Percentiles rank a stretch among this genome's conserved stretches.
These are phyloP conservation scores for Protonemura montana DNA, from an alignment of 2,888 invertebrate genomes.

Conservation along the genomic window DNA sequence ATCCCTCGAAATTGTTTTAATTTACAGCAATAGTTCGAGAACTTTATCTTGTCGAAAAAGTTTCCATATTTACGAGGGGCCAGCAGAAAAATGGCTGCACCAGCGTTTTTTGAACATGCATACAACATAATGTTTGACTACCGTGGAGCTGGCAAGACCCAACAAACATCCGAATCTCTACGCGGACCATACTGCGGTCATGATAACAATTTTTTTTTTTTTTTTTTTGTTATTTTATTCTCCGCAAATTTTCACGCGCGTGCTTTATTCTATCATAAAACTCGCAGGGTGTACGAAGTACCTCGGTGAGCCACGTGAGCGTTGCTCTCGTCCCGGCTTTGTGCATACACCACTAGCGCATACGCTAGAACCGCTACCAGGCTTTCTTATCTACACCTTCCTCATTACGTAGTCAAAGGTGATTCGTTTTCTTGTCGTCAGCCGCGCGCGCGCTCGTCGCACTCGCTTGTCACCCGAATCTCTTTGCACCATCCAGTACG, in stretches of 20 bases:
- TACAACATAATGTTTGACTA: not conserved
- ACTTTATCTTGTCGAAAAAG: not conserved
- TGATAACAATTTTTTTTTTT: not conserved
- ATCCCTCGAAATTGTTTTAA: slow-evolving; percentile 4
- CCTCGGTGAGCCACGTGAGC: not conserved
- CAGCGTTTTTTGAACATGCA: slow-evolving; percentile 3
- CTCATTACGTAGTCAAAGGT: slow-evolving; percentile 34
- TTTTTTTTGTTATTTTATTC: not conserved
- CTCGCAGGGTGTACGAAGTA: not conserved
- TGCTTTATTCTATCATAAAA: not conserved
- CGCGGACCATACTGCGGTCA: not conserved
- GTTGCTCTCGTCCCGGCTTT: no score
- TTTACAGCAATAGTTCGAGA: slow-evolving; percentile 12
- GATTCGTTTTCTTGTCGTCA: slow-evolving; percentile 16
- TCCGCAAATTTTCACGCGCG: not conserved
- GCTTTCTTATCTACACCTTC: slow-evolving; percentile 7
- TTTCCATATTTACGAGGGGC: not conserved
- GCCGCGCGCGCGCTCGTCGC: not conserved
- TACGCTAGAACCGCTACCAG: not conserved
- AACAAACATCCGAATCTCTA: not conserved
- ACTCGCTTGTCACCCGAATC: no score
- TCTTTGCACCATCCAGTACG: no score
- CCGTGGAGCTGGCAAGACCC: not conserved
- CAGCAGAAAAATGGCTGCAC: not conserved
- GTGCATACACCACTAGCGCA: no score